phyloP scores from a whole-genome alignment of 2,888 invertebrate genomes.

The Mythimna ferrago region DNA sequence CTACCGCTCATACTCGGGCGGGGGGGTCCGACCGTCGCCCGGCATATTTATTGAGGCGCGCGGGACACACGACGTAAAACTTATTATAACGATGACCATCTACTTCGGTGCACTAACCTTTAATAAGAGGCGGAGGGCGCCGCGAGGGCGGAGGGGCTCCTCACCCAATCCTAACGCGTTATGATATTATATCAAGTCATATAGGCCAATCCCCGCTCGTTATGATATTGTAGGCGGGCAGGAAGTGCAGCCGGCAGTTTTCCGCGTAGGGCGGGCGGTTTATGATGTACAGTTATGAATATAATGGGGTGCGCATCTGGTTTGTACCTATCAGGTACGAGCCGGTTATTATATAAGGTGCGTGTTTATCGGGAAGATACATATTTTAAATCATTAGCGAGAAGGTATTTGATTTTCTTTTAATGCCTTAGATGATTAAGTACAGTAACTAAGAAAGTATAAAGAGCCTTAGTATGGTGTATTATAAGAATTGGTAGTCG shows the following conservation, averaged over 20 bases:
- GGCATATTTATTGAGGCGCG: slow-evolving; percentile 87
- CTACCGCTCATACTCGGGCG: slow-evolving; percentile 87
- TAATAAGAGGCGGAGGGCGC: slow-evolving; percentile 78
- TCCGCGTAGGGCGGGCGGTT: slow-evolving; percentile 88
- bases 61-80: slow-evolving; percentile 84
- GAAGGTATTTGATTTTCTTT: no score
- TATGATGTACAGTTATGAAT: slow-evolving; percentile 89
- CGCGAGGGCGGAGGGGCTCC: slow-evolving; percentile 78
- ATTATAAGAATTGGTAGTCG: neutral
- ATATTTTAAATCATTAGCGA: neutral
- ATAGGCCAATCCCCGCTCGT: slow-evolving; percentile 89
- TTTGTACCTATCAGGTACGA: slow-evolving; percentile 66
- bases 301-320: slow-evolving; percentile 78
- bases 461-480: no score
- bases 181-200: slow-evolving; percentile 92
- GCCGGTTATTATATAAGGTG: slow-evolving; percentile 26
- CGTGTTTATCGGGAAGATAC: slow-evolving; percentile 26
- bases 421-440: neutral
- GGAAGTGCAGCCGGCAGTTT: slow-evolving; percentile 78
- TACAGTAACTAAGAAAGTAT: neutral
- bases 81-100: slow-evolving; percentile 83
- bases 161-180: slow-evolving; percentile 90
- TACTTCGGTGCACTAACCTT: slow-evolving; percentile 85
- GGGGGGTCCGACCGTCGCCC: slow-evolving; percentile 76
- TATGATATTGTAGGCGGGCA: slow-evolving; percentile 90